Base-by-base conservation (phyloP, 1,140 invertebrate genomes). In the Trichomalopsis sarcophagae region DNA sequence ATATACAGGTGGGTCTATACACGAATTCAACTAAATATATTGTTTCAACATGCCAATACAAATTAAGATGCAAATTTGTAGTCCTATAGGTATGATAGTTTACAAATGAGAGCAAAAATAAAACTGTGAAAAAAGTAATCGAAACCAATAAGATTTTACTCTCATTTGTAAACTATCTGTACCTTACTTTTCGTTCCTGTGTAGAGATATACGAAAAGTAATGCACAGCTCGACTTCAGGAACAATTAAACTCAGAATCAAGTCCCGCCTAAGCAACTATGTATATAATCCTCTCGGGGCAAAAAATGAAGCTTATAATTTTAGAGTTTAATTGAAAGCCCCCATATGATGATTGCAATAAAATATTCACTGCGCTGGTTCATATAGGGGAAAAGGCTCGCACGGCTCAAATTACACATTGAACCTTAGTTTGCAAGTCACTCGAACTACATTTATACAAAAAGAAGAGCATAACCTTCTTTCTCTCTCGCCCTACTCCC, bases 351-450 rank as follows among this genome's bases (percentile, higher is more conserved):
- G 40, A 73, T 50, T 73, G 66, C 10, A 81, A 50, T 62, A 62
- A n/a, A 17, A 62, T 55, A 55, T 62, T 62, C 50, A 36, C 55
- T 21, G 21, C 55, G 21, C 10, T 23, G 17, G 69, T 73, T 27
- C 27, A 30, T 73, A 71, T 23, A 17, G 33, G 17, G 14, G 36
- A 30, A 74, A 82, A 82, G 7, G 36, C 2, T n/a, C 44, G 44
- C 47, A 68, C 40, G 36, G 55, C 23, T 82, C n/a, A 82, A 82
- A 82, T 82, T 82, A 71, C 47, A 82, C 30, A 82, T 82, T 82
- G 76, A 82, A 44, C 81, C 30, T 21, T 50, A 75, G 81, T 82
- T 75, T 21, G 81, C 81, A 82, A 82, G 81, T 82, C 81, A 82
- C 71, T 76, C 27, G 33, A 9, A 10, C 23, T 40, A 62, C 74